A percentile compares a stretch with the other conserved stretches of the same genome.
Evolutionary conservation across 2,888 invertebrate genomes (phyloP).

Genomic region (Nomada ruficornis): DNA sequence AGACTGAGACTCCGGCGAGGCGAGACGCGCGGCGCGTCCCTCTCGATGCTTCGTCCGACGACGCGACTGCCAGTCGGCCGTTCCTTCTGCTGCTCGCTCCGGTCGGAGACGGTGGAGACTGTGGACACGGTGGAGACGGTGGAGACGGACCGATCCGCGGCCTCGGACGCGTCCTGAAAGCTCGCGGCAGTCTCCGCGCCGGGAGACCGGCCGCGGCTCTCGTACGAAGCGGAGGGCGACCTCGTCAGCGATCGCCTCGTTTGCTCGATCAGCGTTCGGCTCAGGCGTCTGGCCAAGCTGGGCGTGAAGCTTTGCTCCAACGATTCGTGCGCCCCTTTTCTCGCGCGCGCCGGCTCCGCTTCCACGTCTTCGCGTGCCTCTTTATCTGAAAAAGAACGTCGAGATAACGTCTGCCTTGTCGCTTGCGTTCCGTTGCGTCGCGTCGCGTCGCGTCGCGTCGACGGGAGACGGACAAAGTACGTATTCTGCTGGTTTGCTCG

Average conservation of each 20-base stretch:
- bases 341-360: conserved; percentile 58
- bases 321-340: conserved; percentile 73
- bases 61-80: conserved; percentile 75
- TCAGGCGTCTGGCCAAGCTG: conserved; percentile 80
- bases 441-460: not conserved
- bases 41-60: conserved; percentile 74
- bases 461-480: conserved; percentile 53
- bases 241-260: conserved; percentile 77
- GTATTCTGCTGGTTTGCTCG: conserved; percentile 50
- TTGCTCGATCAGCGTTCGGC: conserved; percentile 81
- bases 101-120: conserved; percentile 48
- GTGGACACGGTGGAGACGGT: conserved; percentile 9
- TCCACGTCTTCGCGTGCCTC: conserved; percentile 63
- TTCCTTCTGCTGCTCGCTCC: conserved; percentile 75
- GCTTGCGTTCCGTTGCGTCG: not conserved
- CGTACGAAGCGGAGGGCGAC: conserved; percentile 78
- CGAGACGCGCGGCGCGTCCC: conserved; percentile 65
- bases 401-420: conserved; percentile 45
- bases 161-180: conserved; percentile 28
- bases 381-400: conserved; percentile 75
- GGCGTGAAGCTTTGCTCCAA: conserved; percentile 81
- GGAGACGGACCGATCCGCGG: conserved; percentile 31
- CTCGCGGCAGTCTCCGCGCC: conserved; percentile 56
- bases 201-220: conserved; percentile 70
- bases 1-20: conserved; percentile 78